These are phyloP conservation scores for Muscicapa comitata DNA, from an alignment of 2,797 vertebrate genomes.

Conservation along the genomic window DNA sequence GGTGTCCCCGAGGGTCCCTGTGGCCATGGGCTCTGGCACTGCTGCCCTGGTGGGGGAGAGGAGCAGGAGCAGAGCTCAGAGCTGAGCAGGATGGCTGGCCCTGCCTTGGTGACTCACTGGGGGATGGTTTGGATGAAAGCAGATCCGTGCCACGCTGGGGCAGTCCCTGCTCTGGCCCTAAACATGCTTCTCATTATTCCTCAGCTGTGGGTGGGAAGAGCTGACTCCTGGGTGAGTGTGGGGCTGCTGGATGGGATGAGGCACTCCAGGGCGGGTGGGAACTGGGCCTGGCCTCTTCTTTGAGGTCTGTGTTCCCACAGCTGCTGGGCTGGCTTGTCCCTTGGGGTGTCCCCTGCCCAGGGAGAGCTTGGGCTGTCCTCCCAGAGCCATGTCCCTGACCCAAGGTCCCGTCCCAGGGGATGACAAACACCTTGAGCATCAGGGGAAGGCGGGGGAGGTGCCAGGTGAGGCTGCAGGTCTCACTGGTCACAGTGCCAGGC, in stretches of 20 bases:
- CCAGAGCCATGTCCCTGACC: accelerated
- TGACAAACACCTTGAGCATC: not conserved
- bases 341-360: accelerated
- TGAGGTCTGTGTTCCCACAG: not conserved
- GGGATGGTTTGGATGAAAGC: slow-evolving; percentile 3
- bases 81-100: not conserved
- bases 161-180: not conserved
- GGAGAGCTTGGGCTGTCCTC: not conserved
- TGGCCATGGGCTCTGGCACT: accelerated
- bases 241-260: not conserved
- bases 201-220: slow-evolving; percentile 4
- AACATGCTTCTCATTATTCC: slow-evolving; percentile 43
- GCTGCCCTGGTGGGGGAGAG: not conserved
- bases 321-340: not conserved
- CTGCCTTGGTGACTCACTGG: not conserved
- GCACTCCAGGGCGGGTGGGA: not conserved
- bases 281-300: not conserved
- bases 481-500: no score
- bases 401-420: accelerated
- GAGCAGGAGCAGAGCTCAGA: not conserved
- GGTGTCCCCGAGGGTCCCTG: accelerated
- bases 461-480: accelerated
- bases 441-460: accelerated
- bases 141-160: not conserved
- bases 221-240: not conserved